phyloP scores from a whole-genome alignment of 2,113 vertebrate genomes.

The Calidris pugnax region DNA sequence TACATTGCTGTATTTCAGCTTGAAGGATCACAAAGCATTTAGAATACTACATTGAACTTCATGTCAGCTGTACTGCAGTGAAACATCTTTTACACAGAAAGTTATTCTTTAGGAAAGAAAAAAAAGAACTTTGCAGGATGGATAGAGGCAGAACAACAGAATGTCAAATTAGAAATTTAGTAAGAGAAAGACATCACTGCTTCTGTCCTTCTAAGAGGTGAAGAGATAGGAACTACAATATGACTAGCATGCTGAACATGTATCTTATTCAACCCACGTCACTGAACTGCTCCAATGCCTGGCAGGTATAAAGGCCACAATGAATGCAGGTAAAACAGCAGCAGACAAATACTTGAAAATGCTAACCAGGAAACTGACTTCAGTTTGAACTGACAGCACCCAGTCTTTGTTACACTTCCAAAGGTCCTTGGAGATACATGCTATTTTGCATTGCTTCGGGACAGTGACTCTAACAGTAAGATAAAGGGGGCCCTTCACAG shows the following conservation, averaged over 20 bases:
- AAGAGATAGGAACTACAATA: not conserved
- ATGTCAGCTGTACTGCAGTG: not conserved
- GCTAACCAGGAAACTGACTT: not conserved
- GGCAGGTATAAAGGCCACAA: not conserved
- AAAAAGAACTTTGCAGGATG: not conserved
- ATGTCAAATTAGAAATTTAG: rapidly evolving
- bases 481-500: not conserved
- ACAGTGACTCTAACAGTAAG: not conserved
- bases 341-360: not conserved
- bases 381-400: not conserved
- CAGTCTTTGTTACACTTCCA: not conserved
- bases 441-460: not conserved
- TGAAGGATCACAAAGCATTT: not conserved
- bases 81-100: not conserved
- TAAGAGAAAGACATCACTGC: not conserved
- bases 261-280: not conserved
- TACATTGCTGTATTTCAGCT: not conserved
- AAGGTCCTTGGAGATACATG: rapidly evolving
- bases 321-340: not conserved
- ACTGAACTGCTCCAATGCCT: not conserved
- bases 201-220: not conserved
- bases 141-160: not conserved
- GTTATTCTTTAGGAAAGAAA: not conserved
- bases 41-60: not conserved
- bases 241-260: not conserved